phyloP scores from a whole-genome alignment of 2,113 vertebrate species.

The Oryzias melastigma region DNA sequence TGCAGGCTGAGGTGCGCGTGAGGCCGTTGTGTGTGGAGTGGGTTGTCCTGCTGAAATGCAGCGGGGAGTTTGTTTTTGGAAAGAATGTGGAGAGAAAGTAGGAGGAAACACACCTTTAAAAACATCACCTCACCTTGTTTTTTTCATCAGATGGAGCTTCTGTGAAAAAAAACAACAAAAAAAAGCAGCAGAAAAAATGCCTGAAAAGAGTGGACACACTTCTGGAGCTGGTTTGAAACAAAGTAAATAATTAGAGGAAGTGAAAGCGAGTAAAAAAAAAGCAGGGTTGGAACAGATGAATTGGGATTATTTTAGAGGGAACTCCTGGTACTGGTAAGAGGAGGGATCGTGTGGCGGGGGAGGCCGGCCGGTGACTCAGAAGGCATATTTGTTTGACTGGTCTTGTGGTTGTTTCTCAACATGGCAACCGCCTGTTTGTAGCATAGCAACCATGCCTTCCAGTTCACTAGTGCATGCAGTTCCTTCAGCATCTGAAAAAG shows the following conservation, averaged over 20 bases:
- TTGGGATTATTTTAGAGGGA: conserved; percentile 49
- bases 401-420: conserved; percentile 53
- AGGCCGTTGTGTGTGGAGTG: no score
- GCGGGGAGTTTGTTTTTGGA: no score
- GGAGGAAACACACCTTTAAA: no score
- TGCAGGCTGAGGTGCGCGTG: no score
- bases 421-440: conserved; percentile 60
- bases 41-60: no score
- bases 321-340: conserved; percentile 35
- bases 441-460: conserved; percentile 47
- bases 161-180: no score
- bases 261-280: conserved; percentile 34
- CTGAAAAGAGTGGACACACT: not conserved
- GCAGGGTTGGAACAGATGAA: conserved; percentile 54
- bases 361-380: conserved; percentile 54
- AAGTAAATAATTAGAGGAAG: not conserved
- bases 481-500: conserved; percentile 35
- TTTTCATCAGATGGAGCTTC: no score
- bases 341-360: not conserved
- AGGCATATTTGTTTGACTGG: conserved; percentile 56
- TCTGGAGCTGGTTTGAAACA: no score
- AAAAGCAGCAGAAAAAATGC: not conserved
- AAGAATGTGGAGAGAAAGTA: no score
- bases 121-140: no score
- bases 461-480: conserved; percentile 28